A percentile compares a stretch with the other conserved stretches of the same genome.
These are phyloP conservation scores for Brachyistius frenatus DNA, from an alignment of 2,113 vertebrate species.

Conservation along the genomic window DNA sequence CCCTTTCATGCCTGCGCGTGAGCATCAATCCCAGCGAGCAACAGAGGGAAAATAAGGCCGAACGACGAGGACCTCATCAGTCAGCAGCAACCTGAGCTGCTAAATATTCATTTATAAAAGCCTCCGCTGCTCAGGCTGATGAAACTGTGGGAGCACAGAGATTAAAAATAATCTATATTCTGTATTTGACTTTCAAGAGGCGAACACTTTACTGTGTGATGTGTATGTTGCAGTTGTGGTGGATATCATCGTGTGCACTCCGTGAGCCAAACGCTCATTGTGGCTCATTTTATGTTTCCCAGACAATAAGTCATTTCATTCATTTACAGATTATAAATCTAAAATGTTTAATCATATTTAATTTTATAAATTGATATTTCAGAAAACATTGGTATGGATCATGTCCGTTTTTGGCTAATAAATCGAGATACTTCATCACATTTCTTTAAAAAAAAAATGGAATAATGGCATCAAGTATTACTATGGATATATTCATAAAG, in stretches of 20 bases:
- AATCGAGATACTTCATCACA: too few species aligned
- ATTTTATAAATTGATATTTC: too few species aligned
- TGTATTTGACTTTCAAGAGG: not conserved
- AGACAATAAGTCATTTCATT: not conserved
- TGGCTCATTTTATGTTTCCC: too few species aligned
- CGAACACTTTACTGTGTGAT: not conserved
- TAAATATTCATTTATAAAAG: not conserved
- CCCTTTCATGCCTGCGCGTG: slow-evolving; percentile 38
- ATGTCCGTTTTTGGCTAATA: too few species aligned
- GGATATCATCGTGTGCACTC: not conserved
- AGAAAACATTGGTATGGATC: too few species aligned
- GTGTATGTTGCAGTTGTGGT: not conserved
- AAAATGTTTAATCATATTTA: not conserved
- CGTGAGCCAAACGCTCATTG: too few species aligned
- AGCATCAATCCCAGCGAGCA: slow-evolving; percentile 43
- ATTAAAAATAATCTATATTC: not conserved
- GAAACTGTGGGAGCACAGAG: not conserved
- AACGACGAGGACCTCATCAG: slow-evolving; percentile 20
- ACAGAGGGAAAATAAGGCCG: slow-evolving; percentile 31
- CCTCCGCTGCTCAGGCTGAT: not conserved
- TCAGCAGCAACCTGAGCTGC: not conserved
- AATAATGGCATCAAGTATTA: not conserved
- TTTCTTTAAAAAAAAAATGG: too few species aligned
- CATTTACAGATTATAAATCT: not conserved
- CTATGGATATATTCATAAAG: too few species aligned